phyloP scores from a whole-genome alignment of 2,113 vertebrate genomes.

The Mus musculus region GRCm39 chr11:46845001-46845500 shows the following conservation, averaged over 20 bases:
- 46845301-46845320: not conserved
- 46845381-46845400: not conserved
- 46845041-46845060: not conserved
- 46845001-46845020: not conserved
- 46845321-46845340: not conserved
- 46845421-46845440: not conserved
- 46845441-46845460: not conserved
- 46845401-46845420: not conserved
- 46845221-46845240: no score
- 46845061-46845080: not conserved
- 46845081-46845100: not conserved
- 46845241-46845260: not conserved
- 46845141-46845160: not conserved
- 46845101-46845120: not conserved
- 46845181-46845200: not conserved
- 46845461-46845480: not conserved
- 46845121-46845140: not conserved
- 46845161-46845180: not conserved
- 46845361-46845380: not conserved
- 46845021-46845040: not conserved
- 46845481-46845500: not conserved
- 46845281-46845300: not conserved
- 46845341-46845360: not conserved
- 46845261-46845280: not conserved
- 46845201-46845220: not conserved